Evolutionary conservation across 2,888 invertebrate genomes (phyloP), one percentile per base, ranked within the genome.

Genomic region (Tiliacea aurago): DNA sequence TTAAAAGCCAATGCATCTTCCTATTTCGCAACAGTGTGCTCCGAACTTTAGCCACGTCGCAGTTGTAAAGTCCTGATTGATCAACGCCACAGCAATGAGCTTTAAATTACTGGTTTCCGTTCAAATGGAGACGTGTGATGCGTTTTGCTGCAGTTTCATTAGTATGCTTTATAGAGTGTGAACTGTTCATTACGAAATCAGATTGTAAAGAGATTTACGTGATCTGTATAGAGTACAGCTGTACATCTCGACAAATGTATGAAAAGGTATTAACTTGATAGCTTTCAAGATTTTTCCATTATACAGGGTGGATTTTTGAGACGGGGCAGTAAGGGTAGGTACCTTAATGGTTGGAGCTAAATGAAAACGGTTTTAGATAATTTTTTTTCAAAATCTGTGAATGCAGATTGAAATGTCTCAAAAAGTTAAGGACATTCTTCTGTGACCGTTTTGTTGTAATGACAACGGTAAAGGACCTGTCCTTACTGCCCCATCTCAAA

Each of bases 61-160:
- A 84, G 80, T 77, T 65, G 73, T 72, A 70, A 59, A 70, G 6
- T 83, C 84, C 83, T 91, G 92, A 93, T 92, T 90, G 92, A 92
- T 93, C 85, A 87, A 78, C 86, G 85, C 80, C 83, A 73, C 87
- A 86, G 90, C 89, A 91, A 91, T 89, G 89, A 90, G 88, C 88
- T 91, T 86, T 84, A 90, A 91, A 92, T 91, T 90, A 89, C 90
- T 80, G 76, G 87, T 84, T 90, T 91, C 90, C 90, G 89, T 78
- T 78, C 76, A 83, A 89, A 90, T 89, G 83, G 89, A 92, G 89
- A 88, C 87, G 78, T 70, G 76, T 68, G 65, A 80, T 79, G 70
- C 43, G 59, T 70, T 78, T 70, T 81, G 59, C 66, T 76, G 70
- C 69, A 41, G 65, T 70, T 59, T n/a, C 76, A 75, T 76, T 59